Evolutionary conservation across 2,113 vertebrate genomes (phyloP).

Genomic region (Pagrus major): DNA sequence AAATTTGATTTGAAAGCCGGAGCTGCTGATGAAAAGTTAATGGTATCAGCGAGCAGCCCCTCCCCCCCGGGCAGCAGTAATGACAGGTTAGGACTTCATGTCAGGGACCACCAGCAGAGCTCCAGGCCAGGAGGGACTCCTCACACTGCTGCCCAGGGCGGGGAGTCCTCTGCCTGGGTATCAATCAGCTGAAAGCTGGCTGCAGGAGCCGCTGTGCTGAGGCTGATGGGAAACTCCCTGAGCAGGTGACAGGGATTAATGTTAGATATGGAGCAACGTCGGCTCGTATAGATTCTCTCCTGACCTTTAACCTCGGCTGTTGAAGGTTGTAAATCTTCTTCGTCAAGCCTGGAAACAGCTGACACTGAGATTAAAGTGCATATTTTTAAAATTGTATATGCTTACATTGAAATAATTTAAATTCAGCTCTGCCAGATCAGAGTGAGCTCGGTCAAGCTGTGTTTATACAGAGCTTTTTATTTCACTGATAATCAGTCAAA

Average conservation of each 20-base stretch:
- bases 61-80: conserved; percentile 55
- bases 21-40: conserved; percentile 65
- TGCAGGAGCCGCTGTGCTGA: conserved; percentile 7
- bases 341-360: not conserved
- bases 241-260: conserved; percentile 56
- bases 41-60: conserved; percentile 31
- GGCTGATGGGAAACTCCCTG: conserved; percentile 47
- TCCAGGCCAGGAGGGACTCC: conserved; percentile 23
- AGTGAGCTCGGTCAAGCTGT: not conserved
- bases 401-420: conserved; percentile 3
- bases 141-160: conserved; percentile 1
- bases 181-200: conserved; percentile 43
- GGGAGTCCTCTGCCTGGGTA: conserved; percentile 15
- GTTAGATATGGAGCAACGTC: conserved; percentile 19
- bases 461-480: not conserved
- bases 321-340: conserved; percentile 32
- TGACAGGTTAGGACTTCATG: conserved; percentile 42
- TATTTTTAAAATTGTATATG: not conserved
- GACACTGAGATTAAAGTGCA: not conserved
- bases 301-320: conserved; percentile 54
- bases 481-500: not conserved
- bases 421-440: not conserved
- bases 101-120: conserved; percentile 58
- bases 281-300: conserved; percentile 53
- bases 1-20: not conserved